Percentiles rank a stretch among this genome's conserved stretches.
These are phyloP conservation scores for Gryllus bimaculatus DNA, from an alignment of 1,140 invertebrate genomes.

Conservation along the genomic window DNA sequence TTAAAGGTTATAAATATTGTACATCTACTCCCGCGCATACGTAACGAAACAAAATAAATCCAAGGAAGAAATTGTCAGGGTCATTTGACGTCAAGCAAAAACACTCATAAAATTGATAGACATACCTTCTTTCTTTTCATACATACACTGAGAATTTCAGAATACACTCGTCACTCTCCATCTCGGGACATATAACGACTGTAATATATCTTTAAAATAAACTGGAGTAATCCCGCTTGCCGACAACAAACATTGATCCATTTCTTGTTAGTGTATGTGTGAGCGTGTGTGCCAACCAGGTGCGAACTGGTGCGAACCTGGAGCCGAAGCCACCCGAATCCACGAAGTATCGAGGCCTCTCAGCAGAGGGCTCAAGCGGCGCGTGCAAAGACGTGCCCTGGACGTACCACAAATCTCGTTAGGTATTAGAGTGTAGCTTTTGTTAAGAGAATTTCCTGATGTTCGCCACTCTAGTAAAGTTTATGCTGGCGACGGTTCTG, in stretches of 20 bases:
- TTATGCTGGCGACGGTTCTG: constrained; percentile 22
- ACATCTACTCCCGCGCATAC: not conserved
- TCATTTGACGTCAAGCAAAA: not conserved
- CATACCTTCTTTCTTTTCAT: not conserved
- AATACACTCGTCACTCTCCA: not conserved
- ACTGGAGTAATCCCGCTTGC: not conserved
- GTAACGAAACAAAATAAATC: too few species aligned
- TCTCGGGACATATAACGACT: not conserved
- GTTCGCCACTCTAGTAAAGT: not conserved
- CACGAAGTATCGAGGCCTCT: not conserved
- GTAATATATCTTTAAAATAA: not conserved
- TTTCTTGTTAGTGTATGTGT: not conserved
- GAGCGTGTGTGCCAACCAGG: not conserved
- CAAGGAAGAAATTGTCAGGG: not conserved
- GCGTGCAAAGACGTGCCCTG: not conserved
- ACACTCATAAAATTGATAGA: not conserved
- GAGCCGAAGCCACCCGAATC: not conserved
- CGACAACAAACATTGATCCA: not conserved
- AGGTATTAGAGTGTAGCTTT: not conserved
- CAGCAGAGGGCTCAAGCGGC: not conserved
- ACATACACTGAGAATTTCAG: not conserved
- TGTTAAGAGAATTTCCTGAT: not conserved
- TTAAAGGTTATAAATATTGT: not conserved
- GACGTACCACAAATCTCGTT: not conserved
- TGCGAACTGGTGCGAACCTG: not conserved